Evolutionary conservation across 2,888 invertebrate genomes (phyloP), one percentile per base, ranked within the genome.

Genomic region (Brachyptera putata): DNA sequence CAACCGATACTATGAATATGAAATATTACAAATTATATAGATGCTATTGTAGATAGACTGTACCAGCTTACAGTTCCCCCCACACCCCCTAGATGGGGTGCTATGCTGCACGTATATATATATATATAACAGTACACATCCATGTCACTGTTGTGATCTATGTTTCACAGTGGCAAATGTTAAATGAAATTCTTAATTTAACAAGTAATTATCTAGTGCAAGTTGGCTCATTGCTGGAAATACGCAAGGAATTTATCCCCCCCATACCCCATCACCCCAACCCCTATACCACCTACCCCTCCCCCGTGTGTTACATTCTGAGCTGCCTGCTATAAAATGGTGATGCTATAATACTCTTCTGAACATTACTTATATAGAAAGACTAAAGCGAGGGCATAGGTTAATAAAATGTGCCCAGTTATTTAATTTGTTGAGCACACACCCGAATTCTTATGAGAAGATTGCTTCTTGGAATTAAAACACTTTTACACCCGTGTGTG

Each of bases 101-200:
- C n/a, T n/a, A n/a, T n/a, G n/a, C n/a, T n/a, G n/a, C n/a, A n/a
- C n/a, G n/a, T n/a, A n/a, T n/a, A n/a, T n/a, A n/a, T n/a, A n/a
- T n/a, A n/a, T n/a, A n/a, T n/a, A n/a, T n/a, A n/a, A n/a, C n/a
- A n/a, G n/a, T n/a, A n/a, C 43, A 14, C 43, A 21, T 43, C 43
- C 21, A 16, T 18, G 43, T 43, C 11, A 61, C 58, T 61, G 61
- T 58, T 61, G 59, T 62, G 62, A 50, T 16, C 22, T 74, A 74
- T 74, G 74, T 75, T 74, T 74, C 72, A 72, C 57, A 75, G 70
- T 70, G 69, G 69, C 68, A 68, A n/a, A 69, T 69, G 66, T 69
- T 71, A 74, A 75, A 76, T 76, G 75, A 75, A 76, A 76, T 76
- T 76, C 73, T 75, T 63, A 72, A 75, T 76, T 75, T 73, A 73